phyloP scores from a whole-genome alignment of 1,140 invertebrate genomes.

The Notospermus geniculatus region DNA sequence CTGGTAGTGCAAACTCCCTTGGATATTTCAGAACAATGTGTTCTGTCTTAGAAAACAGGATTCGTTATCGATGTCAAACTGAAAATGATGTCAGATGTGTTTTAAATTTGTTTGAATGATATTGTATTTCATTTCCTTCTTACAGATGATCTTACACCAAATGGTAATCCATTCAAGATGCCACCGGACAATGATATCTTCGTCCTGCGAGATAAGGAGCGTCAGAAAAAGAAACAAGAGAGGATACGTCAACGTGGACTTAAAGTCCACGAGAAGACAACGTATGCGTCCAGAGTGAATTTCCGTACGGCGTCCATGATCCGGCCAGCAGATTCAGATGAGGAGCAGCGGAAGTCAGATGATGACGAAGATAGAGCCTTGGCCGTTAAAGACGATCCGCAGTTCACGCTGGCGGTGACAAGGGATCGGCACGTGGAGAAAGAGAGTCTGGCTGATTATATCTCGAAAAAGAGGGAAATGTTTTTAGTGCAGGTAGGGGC shows the following conservation, averaged over 20 bases:
- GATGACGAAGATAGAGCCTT: slow-evolving; percentile 42
- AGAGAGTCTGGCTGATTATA: slow-evolving; percentile 55
- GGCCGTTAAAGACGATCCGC: slow-evolving; percentile 52
- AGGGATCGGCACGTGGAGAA: slow-evolving; percentile 55
- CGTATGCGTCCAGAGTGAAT: slow-evolving; percentile 51
- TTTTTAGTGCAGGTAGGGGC: slow-evolving; percentile 56
- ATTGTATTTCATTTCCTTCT: too few species aligned
- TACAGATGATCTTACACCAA: too few species aligned
- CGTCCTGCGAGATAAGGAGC: slow-evolving; percentile 51
- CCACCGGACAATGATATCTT: slow-evolving; percentile 55
- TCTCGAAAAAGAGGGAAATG: slow-evolving; percentile 58
- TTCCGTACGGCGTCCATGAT: slow-evolving; percentile 50
- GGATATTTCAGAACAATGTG: too few species aligned
- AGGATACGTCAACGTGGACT: slow-evolving; percentile 41
- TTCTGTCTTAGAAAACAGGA: background rate
- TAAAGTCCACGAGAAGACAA: slow-evolving; percentile 55
- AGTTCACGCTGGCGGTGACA: slow-evolving; percentile 51
- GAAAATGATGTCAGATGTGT: too few species aligned
- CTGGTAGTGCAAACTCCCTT: too few species aligned
- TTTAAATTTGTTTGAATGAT: slow-evolving; percentile 2
- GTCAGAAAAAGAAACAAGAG: slow-evolving; percentile 53
- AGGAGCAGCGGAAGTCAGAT: slow-evolving; percentile 30
- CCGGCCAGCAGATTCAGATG: slow-evolving; percentile 47
- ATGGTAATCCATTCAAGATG: slow-evolving; percentile 55
- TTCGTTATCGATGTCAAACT: background rate